phyloP scores from a whole-genome alignment of 2,888 invertebrate genomes.

The Polia nebulosa region DNA sequence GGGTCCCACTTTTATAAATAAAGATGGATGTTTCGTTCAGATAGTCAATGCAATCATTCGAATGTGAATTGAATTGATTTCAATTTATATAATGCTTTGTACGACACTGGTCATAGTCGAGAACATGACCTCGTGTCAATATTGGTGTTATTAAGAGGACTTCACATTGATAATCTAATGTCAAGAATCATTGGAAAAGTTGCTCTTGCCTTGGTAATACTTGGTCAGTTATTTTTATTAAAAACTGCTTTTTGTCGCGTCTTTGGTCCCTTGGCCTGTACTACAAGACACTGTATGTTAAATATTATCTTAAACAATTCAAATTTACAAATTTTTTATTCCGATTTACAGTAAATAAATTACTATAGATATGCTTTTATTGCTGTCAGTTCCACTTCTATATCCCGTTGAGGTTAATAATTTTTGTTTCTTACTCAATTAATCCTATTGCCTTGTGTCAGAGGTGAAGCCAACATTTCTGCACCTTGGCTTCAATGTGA shows the following conservation, averaged over 20 bases:
- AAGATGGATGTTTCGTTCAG: conserved; percentile 47
- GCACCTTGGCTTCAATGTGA: neutral
- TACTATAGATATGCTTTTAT: neutral
- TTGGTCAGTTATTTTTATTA: neutral
- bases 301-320: no score
- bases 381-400: no score
- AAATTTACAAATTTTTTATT: no score
- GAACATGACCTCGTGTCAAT: conserved; percentile 41
- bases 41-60: conserved; percentile 45
- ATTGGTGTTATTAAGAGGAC: conserved; percentile 21
- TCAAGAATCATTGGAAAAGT: conserved; percentile 7
- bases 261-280: neutral
- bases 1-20: conserved; percentile 29
- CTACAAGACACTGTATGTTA: no score
- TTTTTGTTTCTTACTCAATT: neutral
- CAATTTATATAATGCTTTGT: conserved; percentile 44
- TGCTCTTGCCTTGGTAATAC: neutral
- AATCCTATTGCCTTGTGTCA: neutral
- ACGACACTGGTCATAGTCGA: conserved; percentile 12
- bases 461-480: neutral
- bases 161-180: conserved; percentile 31
- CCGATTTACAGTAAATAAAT: no score
- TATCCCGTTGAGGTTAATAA: neutral
- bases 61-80: conserved; percentile 59
- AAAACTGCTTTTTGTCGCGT: neutral